Percentiles rank a stretch among this genome's conserved stretches.
These are phyloP conservation scores for Entomobrya multifasciata DNA, from an alignment of 2,888 invertebrate species.

Conservation along the genomic window DNA sequence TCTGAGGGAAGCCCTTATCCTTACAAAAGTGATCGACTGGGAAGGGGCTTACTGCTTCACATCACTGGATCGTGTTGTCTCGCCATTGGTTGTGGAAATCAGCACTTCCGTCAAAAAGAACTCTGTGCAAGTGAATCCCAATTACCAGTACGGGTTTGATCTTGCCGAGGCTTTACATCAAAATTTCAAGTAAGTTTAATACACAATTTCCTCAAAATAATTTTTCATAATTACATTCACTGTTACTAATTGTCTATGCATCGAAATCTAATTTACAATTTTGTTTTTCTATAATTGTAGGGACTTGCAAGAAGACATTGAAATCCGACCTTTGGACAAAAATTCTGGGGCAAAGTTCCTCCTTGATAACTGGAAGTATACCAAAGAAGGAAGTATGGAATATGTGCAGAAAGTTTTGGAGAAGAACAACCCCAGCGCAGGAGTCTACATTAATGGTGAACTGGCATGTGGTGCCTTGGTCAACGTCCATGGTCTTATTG, in stretches of 20 bases:
- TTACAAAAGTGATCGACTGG: constrained; percentile 59
- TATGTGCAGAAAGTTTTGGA: constrained; percentile 53
- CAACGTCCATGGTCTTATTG: constrained; percentile 61
- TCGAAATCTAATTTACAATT: too few relatives aligned
- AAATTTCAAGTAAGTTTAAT: constrained; percentile 47
- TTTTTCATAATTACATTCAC: too few relatives aligned
- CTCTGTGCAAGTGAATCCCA: constrained; percentile 57
- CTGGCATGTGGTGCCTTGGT: constrained; percentile 51
- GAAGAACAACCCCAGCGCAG: constrained; percentile 41
- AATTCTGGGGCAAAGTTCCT: constrained; percentile 59
- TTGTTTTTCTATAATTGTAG: background rate
- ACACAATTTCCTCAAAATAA: too few relatives aligned
- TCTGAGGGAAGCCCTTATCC: constrained; percentile 55
- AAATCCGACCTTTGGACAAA: constrained; percentile 54
- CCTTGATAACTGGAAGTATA: constrained; percentile 58
- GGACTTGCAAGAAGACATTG: constrained; percentile 42
- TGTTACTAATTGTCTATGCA: too few relatives aligned
- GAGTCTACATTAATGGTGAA: constrained; percentile 49
- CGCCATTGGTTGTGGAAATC: constrained; percentile 57
- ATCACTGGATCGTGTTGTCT: constrained; percentile 47
- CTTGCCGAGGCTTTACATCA: constrained; percentile 11
- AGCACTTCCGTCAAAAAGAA: constrained; percentile 63
- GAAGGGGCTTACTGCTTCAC: constrained; percentile 55
- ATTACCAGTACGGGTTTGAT: constrained; percentile 51
- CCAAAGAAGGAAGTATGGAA: constrained; percentile 37